Base-by-base conservation (phyloP, 1,140 invertebrate genomes). In the Danaus melanippus region DNA sequence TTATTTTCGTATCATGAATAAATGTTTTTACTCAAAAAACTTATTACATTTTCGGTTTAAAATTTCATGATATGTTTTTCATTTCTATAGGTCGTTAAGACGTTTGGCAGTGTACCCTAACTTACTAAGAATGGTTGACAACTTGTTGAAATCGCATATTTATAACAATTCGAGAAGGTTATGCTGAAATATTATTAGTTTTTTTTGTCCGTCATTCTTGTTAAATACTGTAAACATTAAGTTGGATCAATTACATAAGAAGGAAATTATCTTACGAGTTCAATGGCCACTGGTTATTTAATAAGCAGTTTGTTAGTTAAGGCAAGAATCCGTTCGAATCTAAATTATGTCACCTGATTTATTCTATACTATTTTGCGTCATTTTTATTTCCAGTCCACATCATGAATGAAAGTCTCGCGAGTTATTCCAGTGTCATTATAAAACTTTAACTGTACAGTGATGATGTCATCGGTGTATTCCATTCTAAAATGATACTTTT, bases 291-390 rank as follows among this genome's bases (percentile, higher is more conserved):
- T 32, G 21, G 2, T 32, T 32, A 32, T 32, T 32, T 32, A 32
- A 32, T 5, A 32, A 32, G 21, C 21, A 32, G 21, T 32, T 32
- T 32, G 21, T 32, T n/a, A 32, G 21, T 32, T 32, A 32, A 32
- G 7, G 21, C 21, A 32, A 3, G 21, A 32, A 32, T 32, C 21
- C 21, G 2, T 32, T 32, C 21, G 21, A 32, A 32, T 32, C 21
- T 32, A 32, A 32, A 44, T 11, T 45, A 21, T n/a, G 67, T 75
- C 72, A 79, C 68, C 71, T 82, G 76, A 72, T 79, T 73, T 58
- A 74, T 79, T 82, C 79, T 74, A 74, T 71, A 74, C 66, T 76
- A 70, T 67, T 56, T 56, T 67, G 48, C 5, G 21, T 64, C 79
- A 78, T 79, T 78, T 77, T 79, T 72, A 71, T 69, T 70, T 56